A percentile compares a stretch with the other conserved stretches of the same genome.
Evolutionary conservation across 2,888 invertebrate genomes (phyloP).

Genomic region (Hypselothyrea guttata): DNA sequence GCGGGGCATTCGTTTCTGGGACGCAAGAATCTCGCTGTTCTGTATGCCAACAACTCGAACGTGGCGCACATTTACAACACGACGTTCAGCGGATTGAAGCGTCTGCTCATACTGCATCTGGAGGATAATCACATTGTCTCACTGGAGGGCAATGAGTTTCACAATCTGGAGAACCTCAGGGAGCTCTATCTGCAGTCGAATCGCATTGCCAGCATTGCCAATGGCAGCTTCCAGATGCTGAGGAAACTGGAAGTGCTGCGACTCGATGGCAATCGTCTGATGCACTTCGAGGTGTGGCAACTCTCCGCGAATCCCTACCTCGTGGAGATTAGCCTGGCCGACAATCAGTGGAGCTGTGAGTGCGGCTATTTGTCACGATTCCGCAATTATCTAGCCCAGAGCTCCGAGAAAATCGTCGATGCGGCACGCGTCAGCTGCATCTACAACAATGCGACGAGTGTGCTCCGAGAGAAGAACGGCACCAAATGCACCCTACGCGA

Average conservation of each 20-base stretch:
- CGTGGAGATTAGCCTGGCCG: conserved; percentile 91
- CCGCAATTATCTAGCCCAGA: conserved; percentile 90
- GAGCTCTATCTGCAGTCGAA: conserved; percentile 95
- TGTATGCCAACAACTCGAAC: conserved; percentile 94
- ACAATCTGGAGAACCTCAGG: conserved; percentile 90
- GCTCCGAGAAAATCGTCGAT: conserved; percentile 91
- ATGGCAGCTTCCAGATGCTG: conserved; percentile 91
- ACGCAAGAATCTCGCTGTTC: conserved; percentile 92
- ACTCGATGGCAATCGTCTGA: conserved; percentile 91
- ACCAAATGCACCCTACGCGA: conserved; percentile 89
- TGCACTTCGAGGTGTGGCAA: conserved; percentile 93
- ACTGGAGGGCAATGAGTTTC: conserved; percentile 91
- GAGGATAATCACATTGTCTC: conserved; percentile 92
- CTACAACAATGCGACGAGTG: conserved; percentile 88
- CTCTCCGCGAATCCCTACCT: conserved; percentile 92
- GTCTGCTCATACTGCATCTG: conserved; percentile 90
- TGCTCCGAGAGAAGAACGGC: conserved; percentile 90
- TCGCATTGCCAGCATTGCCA: conserved; percentile 90
- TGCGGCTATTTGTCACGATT: conserved; percentile 92
- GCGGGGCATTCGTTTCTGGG: conserved; percentile 95
- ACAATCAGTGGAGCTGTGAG: conserved; percentile 96
- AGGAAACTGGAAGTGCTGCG: conserved; percentile 92
- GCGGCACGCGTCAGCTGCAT: conserved; percentile 89
- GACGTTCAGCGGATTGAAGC: conserved; percentile 93
- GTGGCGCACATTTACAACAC: conserved; percentile 93